Percentiles rank a stretch among this genome's conserved stretches.
These are phyloP conservation scores for Labia minor DNA, from an alignment of 2,888 invertebrate genomes.

Conservation along the genomic window DNA sequence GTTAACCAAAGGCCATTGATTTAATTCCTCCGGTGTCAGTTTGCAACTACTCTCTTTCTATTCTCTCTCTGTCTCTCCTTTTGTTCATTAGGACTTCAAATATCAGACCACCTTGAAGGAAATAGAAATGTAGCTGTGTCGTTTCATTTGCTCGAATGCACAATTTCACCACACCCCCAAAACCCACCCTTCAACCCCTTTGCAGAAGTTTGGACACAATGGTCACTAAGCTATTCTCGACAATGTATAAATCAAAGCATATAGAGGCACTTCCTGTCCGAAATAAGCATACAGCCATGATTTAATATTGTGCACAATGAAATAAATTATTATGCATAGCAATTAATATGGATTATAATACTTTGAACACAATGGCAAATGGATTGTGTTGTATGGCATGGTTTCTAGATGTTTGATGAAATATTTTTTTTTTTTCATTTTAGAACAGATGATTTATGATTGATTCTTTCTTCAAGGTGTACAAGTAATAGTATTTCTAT, in stretches of 20 bases:
- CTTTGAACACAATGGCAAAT: conserved; percentile 1
- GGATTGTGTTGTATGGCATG: background rate
- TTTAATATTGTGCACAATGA: conserved; percentile 7
- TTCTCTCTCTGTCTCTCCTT: background rate
- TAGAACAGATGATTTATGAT: background rate
- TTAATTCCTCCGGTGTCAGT: background rate
- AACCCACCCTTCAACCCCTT: too few species aligned
- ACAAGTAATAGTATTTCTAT: background rate
- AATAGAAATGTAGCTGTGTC: background rate
- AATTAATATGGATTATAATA: conserved; percentile 13
- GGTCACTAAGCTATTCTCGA: conserved; percentile 7
- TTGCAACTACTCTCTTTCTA: background rate
- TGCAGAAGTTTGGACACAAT: conserved; percentile 13
- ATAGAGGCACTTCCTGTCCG: conserved; percentile 7
- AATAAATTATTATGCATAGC: conserved; percentile 13
- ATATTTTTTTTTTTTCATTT: background rate
- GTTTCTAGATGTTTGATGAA: background rate
- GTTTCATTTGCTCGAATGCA: conserved; percentile 7
- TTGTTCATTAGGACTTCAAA: background rate
- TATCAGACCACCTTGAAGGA: background rate
- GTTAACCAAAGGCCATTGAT: conserved; percentile 3
- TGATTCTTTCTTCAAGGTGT: background rate
- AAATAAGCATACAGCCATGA: conserved; percentile 13
- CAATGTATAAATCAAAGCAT: conserved; percentile 5
- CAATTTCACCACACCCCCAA: background rate